These are phyloP conservation scores for Mycteria americana DNA, from an alignment of 2,797 vertebrate genomes.

Conservation along the genomic window DNA sequence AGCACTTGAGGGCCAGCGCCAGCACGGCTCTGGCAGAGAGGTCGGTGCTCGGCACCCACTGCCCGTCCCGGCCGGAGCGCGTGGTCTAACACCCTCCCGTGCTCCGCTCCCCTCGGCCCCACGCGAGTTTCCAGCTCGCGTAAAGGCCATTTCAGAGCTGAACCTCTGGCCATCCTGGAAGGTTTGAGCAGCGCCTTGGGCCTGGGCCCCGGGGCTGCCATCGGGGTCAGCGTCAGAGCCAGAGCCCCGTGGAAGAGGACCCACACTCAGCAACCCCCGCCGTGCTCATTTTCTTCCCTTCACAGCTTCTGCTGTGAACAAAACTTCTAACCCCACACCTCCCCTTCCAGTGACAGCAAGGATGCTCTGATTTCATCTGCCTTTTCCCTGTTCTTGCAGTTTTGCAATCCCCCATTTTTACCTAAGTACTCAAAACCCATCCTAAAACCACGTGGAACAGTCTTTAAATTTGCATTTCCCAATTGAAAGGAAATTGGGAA, in stretches of 20 bases:
- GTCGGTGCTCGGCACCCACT: neutral
- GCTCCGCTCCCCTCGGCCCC: fast-evolving
- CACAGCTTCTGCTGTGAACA: neutral
- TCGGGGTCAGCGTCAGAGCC: neutral
- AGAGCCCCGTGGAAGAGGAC: neutral
- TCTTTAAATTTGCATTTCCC: neutral
- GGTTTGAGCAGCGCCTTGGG: neutral
- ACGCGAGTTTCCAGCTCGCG: fast-evolving
- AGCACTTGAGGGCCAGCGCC: fast-evolving
- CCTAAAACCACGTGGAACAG: neutral
- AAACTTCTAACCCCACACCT: neutral
- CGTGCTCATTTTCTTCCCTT: neutral
- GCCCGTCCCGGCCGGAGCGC: fast-evolving
- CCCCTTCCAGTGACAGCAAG: neutral
- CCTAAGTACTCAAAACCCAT: neutral
- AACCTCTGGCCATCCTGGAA: neutral
- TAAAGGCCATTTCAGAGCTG: neutral
- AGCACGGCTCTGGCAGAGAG: neutral
- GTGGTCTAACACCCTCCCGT: fast-evolving
- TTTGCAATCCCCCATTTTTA: neutral
- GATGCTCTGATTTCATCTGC: neutral
- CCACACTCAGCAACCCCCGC: fast-evolving
- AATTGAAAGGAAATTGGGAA: neutral
- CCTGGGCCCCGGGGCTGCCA: neutral
- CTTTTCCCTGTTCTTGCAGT: neutral